These are phyloP conservation scores for Falco punctatus DNA, from an alignment of 2,113 vertebrate genomes.

Conservation along the genomic window DNA sequence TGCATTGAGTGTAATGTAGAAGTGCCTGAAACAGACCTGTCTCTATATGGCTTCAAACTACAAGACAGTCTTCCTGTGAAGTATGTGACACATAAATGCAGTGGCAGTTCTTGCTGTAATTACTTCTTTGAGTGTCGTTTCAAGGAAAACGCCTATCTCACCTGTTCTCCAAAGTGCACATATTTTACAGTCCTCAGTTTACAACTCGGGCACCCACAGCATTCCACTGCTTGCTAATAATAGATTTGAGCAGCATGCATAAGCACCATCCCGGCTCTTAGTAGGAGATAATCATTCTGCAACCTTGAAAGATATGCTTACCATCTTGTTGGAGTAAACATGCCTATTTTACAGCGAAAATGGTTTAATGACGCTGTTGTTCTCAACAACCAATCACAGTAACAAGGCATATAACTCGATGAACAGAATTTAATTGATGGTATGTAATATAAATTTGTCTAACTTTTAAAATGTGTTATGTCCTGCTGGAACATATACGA, in stretches of 20 bases:
- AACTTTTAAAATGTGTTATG: fast-evolving
- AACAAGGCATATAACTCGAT: fast-evolving
- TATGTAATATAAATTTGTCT: fast-evolving
- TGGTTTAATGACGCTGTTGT: background rate
- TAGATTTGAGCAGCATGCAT: background rate
- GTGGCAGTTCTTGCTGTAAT: background rate
- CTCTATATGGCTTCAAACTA: background rate
- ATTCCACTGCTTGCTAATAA: background rate
- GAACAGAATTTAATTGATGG: background rate
- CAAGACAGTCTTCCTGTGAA: background rate
- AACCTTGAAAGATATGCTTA: background rate
- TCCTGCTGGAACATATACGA: fast-evolving
- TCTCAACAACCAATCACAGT: background rate
- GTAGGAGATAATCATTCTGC: background rate
- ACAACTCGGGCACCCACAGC: background rate
- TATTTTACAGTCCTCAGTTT: background rate
- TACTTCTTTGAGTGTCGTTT: fast-evolving
- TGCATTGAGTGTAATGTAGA: fast-evolving
- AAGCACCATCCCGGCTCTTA: background rate
- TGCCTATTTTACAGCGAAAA: background rate
- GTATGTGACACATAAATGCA: fast-evolving
- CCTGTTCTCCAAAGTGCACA: fast-evolving
- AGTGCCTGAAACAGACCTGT: background rate
- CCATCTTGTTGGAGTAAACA: background rate
- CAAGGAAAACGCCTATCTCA: background rate